Base-by-base conservation (phyloP, 2,797 vertebrate genomes). In the Pangasius macronema region DNA sequence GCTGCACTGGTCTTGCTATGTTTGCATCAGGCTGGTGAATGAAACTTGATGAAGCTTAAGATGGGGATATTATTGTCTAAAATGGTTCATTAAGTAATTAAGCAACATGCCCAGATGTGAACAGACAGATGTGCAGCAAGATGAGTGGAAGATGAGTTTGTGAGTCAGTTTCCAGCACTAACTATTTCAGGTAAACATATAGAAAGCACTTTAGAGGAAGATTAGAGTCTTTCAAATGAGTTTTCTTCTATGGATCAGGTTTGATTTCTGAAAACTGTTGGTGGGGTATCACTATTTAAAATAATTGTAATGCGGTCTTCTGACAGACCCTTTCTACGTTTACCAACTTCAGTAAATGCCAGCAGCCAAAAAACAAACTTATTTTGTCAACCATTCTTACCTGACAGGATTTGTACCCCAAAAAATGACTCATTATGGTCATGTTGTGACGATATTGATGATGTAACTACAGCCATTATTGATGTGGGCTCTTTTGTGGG, bases 141-240 rank as follows among this genome's bases (percentile, higher is more conserved):
- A 65, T 39, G 53, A 68, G 67, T 51, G 20, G 65, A 61, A 13
- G 30, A n/a, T n/a, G 33, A 27, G 16, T 84, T 87, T 87, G 72
- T 68, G 70, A 77, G 55, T 80, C 36, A 61, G 22, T 72, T 13
- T 83, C 68, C 68, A 53, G 27, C 2, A 68, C 27, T 27, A 24
- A 49, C 9, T 24, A 53, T 83, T 83, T 83, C 46, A 83, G n/a
- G 1, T 83, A 36, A 53, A 68, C 30, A 24, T 68, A 36, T 53
- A 51, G 63, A 67, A 83, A 85, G 16, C 16, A 57, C 51, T 82
- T 82, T 55, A 49, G 42, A 57, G 36, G 2, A 20, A 30, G 70
- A 86, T 88, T 77, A 77, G 57, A 51, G 68, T 75, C 46, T 36
- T 84, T 55, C 27, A 30, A 20, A 39, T 79, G n/a, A 46, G 61